Evolutionary conservation across 2,113 vertebrate genomes (phyloP).

Genomic region (Eclectus roratus): DNA sequence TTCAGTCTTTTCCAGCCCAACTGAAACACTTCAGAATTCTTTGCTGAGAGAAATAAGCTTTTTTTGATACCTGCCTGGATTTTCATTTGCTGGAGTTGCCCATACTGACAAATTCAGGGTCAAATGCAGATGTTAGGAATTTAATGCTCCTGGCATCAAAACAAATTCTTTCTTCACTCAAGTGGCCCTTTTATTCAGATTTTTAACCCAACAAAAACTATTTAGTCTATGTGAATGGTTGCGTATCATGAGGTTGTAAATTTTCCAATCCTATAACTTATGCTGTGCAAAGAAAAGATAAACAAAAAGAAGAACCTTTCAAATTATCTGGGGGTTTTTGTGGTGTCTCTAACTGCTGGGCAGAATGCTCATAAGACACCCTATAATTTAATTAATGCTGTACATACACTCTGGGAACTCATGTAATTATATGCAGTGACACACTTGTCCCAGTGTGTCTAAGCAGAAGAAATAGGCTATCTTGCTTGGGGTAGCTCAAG

Average conservation of each 20-base stretch:
- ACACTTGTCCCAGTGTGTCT: not conserved
- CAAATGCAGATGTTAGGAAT: not conserved
- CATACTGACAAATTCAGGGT: not conserved
- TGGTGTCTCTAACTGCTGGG: not conserved
- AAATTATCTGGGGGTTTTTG: not conserved
- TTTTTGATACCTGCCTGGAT: not conserved
- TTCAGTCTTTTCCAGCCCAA: not conserved
- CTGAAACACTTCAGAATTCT: not conserved
- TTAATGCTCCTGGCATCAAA: not conserved
- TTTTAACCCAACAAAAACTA: not conserved
- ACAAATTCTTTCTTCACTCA: not conserved
- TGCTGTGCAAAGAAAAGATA: not conserved
- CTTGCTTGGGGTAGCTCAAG: not conserved
- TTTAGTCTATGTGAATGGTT: not conserved
- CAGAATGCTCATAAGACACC: not conserved
- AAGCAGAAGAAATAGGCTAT: not conserved
- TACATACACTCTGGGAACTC: not conserved
- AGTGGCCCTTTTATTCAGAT: not conserved
- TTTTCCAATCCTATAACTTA: not conserved
- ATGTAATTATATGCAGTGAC: not conserved
- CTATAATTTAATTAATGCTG: conserved; percentile 3
- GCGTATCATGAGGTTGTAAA: not conserved
- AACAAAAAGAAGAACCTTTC: not conserved
- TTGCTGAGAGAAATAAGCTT: not conserved
- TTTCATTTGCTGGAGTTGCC: not conserved